A percentile compares a stretch with the other conserved stretches of the same genome.
Evolutionary conservation across 1,140 invertebrate genomes (phyloP).

Genomic region (Bombus confusus): DNA sequence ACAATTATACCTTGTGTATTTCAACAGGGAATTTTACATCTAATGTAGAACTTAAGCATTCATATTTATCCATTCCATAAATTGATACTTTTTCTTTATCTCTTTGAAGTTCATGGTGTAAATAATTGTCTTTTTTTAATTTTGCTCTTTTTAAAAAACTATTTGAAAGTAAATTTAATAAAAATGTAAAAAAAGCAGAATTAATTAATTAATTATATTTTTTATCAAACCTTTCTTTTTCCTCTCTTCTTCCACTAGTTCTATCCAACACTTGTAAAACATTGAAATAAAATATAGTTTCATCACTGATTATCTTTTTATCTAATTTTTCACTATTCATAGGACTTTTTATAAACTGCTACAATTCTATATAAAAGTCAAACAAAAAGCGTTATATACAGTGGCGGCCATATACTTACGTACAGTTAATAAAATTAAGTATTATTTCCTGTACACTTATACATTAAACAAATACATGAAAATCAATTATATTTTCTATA

Average conservation of each 20-base stretch:
- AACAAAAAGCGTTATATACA: neutral
- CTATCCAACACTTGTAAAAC: conserved; percentile 4
- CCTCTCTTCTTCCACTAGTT: neutral
- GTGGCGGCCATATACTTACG: too few species aligned
- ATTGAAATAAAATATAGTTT: conserved; percentile 31
- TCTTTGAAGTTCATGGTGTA: neutral
- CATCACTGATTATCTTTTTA: conserved; percentile 14
- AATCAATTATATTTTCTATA: too few species aligned
- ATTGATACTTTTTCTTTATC: conserved; percentile 70
- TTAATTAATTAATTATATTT: conserved; percentile 46
- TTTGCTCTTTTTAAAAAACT: neutral
- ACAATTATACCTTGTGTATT: conserved; percentile 70
- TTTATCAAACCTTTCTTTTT: conserved; percentile 13
- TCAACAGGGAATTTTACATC: conserved; percentile 67
- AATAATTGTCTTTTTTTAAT: conserved; percentile 32
- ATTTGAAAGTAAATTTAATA: neutral
- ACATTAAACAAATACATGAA: too few species aligned
- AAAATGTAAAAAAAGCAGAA: neutral
- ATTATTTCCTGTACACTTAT: too few species aligned
- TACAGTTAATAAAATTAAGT: too few species aligned
- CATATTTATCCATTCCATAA: conserved; percentile 62
- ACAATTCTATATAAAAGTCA: conserved; percentile 43
- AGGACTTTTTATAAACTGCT: conserved; percentile 36
- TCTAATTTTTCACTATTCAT: neutral
- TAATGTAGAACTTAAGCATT: conserved; percentile 59